Conservation (phyloP, 1,140 invertebrate species). For the Caerostris extrusa region DNA sequence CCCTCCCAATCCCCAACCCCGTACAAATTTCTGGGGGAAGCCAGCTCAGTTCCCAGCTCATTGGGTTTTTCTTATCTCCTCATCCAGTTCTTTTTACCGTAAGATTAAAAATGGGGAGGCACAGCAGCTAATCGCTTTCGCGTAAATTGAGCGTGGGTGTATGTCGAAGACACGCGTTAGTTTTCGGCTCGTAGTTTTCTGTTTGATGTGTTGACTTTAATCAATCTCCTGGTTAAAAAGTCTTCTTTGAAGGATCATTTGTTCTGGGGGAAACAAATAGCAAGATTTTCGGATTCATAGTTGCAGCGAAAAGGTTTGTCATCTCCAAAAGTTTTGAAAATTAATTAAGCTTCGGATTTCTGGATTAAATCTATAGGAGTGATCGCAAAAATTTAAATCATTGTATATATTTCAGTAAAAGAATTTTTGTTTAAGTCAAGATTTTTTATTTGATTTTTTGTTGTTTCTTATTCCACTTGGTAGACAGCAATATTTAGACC, state of each 20-base stretch:
- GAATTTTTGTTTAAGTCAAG: no score
- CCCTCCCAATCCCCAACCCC: not conserved
- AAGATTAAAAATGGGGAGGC: slow-evolving; percentile 6
- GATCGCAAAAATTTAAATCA: no score
- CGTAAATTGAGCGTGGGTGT: not conserved
- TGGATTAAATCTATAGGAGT: no score
- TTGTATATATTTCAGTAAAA: no score
- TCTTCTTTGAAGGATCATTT: not conserved
- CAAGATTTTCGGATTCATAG: not conserved
- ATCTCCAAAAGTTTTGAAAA: no score
- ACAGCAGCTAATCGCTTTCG: not conserved
- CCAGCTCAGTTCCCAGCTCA: slow-evolving; percentile 10
- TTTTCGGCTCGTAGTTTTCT: not conserved
- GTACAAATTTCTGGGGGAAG: not conserved
- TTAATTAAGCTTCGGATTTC: no score
- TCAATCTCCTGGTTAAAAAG: not conserved
- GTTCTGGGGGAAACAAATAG: not conserved
- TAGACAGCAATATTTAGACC: no score
- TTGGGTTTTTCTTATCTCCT: slow-evolving; percentile 34
- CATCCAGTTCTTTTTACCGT: slow-evolving; percentile 22
- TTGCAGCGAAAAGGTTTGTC: no score
- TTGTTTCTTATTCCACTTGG: no score
- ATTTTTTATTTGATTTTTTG: no score
- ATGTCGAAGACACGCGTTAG: not conserved
- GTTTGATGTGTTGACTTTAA: slow-evolving; percentile 1